These are phyloP conservation scores for Chaenocephalus aceratus DNA, from an alignment of 2,113 vertebrate genomes.

Conservation along the genomic window DNA sequence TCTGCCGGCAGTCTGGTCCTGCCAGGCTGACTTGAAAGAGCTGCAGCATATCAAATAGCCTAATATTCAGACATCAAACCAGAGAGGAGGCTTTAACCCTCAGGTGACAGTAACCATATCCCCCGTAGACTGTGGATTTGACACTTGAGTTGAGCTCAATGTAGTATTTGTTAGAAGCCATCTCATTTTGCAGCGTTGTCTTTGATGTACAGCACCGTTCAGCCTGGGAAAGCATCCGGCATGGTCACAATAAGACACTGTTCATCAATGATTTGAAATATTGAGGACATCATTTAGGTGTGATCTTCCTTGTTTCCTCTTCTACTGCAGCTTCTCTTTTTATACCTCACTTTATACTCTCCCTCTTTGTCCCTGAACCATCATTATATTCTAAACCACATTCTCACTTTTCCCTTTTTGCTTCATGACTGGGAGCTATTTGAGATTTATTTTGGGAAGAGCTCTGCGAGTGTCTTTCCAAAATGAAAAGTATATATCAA, in stretches of 20 bases:
- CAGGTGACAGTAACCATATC: constrained; percentile 73
- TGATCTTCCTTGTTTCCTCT: constrained; percentile 7
- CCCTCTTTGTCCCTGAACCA: not conserved
- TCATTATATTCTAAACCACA: constrained; percentile 31
- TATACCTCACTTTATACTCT: not conserved
- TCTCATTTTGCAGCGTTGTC: constrained; percentile 54
- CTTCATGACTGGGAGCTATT: constrained; percentile 41
- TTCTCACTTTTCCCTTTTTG: constrained; percentile 28
- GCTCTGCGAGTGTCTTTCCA: constrained; percentile 19
- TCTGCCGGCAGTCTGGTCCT: constrained; percentile 60
- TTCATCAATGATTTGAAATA: constrained; percentile 6
- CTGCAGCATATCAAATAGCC: constrained; percentile 64
- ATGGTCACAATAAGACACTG: constrained; percentile 17
- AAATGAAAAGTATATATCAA: constrained; percentile 39
- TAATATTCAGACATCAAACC: constrained; percentile 62
- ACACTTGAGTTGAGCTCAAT: constrained; percentile 58
- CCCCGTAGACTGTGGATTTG: constrained; percentile 52
- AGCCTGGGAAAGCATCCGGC: constrained; percentile 9
- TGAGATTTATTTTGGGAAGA: constrained; percentile 52
- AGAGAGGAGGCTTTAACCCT: constrained; percentile 54
- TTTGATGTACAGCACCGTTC: constrained; percentile 51
- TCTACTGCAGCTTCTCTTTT: constrained; percentile 4
- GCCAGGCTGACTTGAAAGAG: constrained; percentile 70
- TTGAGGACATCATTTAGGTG: not conserved
- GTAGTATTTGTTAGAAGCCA: constrained; percentile 50